phyloP scores from a whole-genome alignment of 2,797 vertebrate genomes.

The Poeciliopsis turneri region DNA sequence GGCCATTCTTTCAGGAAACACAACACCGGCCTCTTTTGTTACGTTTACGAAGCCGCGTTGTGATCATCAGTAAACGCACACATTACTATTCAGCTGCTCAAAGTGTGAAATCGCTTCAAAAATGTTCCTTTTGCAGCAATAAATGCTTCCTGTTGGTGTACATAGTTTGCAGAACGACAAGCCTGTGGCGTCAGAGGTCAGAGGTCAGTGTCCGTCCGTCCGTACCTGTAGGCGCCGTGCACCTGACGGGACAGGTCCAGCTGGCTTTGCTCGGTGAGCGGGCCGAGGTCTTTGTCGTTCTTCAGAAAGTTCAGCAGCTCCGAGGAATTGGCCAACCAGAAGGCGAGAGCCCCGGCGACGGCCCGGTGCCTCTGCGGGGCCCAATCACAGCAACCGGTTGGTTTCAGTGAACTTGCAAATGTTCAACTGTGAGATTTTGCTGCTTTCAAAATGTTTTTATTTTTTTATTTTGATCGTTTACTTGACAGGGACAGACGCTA shows the following conservation, averaged over 20 bases:
- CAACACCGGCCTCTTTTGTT: neutral
- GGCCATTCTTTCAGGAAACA: neutral
- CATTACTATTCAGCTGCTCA: neutral
- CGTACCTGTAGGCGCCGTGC: constrained; percentile 89
- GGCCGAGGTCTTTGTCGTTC: constrained; percentile 87
- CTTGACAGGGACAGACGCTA: too few species aligned
- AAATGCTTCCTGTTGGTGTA: neutral
- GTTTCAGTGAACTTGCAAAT: neutral
- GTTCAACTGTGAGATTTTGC: neutral
- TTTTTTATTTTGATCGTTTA: too few species aligned
- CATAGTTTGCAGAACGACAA: neutral
- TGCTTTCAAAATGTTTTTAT: neutral
- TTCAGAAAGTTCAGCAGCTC: constrained; percentile 93
- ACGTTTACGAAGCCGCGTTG: neutral
- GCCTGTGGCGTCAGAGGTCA: neutral
- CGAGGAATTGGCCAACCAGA: constrained; percentile 95
- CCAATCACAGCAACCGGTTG: neutral
- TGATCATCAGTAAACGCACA: neutral
- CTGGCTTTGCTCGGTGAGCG: constrained; percentile 87
- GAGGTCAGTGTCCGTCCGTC: neutral
- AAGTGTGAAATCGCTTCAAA: neutral
- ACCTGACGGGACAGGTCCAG: constrained; percentile 88
- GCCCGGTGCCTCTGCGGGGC: constrained; percentile 88
- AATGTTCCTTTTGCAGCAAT: neutral
- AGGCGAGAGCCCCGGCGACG: constrained; percentile 88